Evolutionary conservation across 1,140 invertebrate genomes (phyloP), one percentile per base, ranked within the genome.

Genomic region (Sycobia sp.): DNA sequence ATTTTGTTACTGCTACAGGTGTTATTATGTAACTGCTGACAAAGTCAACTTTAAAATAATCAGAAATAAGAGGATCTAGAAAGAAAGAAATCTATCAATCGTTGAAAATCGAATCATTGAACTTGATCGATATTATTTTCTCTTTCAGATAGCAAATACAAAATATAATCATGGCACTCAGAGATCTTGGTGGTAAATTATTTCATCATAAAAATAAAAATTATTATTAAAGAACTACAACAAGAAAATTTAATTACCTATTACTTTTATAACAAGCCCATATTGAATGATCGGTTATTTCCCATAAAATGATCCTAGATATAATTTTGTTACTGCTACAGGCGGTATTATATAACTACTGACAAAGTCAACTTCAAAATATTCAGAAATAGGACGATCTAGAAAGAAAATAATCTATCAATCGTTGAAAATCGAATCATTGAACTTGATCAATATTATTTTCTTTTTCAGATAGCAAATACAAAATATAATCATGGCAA

Each of bases 131-230:
- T 49, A 8, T 38, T 18, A 23, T 9, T n/a, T 50, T 43, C 23
- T 27, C 16, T 3, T 63, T 49, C 50, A 32, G 46, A 53, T 59
- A 65, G 62, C 58, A 65, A 65, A 65, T 62, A 64, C 53, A 27
- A 25, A 8, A 22, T 29, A 29, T 53, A 67, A 62, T 67, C 62
- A 62, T 49, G 49, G 53, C 57, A 67, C 20, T 65, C 62, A 67
- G 50, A 20, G 54, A 67, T 67, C 53, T 67, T 65, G 62, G 59
- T 68, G 62, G 59, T 65, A 16, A 47, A 18, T 25, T 11, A 25
- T 38, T 34, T 57, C 39, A 60, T 67, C 34, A 61, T 62, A 43
- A 59, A 36, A 27, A 20, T n/a, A n/a, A n/a, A n/a, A n/a, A 53
- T 36, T 51, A 14, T 5, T 29, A 14, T 39, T 60, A 5, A 46